Evolutionary conservation across 2,888 invertebrate genomes (phyloP).

Genomic region (Cheilosia grossa): DNA sequence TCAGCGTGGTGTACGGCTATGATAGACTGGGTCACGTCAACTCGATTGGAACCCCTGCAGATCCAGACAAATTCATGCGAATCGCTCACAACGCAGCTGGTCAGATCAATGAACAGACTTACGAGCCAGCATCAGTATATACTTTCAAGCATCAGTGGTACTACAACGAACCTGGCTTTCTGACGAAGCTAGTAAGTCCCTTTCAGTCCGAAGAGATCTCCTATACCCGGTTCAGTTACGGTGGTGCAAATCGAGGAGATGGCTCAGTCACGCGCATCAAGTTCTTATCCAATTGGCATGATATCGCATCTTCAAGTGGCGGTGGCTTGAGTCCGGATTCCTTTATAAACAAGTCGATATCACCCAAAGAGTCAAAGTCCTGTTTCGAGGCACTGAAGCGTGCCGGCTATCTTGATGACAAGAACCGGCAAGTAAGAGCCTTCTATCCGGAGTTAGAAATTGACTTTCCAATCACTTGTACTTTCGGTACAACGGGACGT

Average conservation of each 20-base stretch:
- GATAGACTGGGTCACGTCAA: slow-evolving; percentile 37
- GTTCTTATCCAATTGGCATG: slow-evolving; percentile 44
- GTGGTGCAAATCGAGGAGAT: slow-evolving; percentile 48
- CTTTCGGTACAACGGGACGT: slow-evolving; percentile 24
- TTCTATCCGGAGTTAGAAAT: slow-evolving; percentile 32
- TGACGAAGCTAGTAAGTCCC: slow-evolving; percentile 60
- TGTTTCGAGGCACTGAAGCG: slow-evolving; percentile 39
- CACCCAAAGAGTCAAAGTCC: background rate
- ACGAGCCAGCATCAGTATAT: slow-evolving; percentile 1
- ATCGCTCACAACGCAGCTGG: slow-evolving; percentile 32
- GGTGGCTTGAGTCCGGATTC: slow-evolving; percentile 6
- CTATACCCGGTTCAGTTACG: slow-evolving; percentile 73
- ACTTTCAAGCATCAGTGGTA: slow-evolving; percentile 1
- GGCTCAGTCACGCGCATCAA: slow-evolving; percentile 35
- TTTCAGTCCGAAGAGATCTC: slow-evolving; percentile 61
- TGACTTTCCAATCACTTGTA: slow-evolving; percentile 44
- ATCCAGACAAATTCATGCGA: slow-evolving; percentile 19
- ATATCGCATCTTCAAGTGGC: background rate
- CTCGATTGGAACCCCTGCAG: slow-evolving; percentile 25
- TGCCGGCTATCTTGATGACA: slow-evolving; percentile 21
- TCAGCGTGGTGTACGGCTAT: slow-evolving; percentile 29
- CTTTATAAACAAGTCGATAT: slow-evolving; percentile 18
- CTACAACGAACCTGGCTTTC: slow-evolving; percentile 68
- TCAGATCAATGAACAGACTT: slow-evolving; percentile 24
- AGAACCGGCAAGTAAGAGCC: slow-evolving; percentile 18